Percentiles rank a stretch among this genome's conserved stretches.
phyloP scores from a whole-genome alignment of 2,113 vertebrate genomes.

The Argyrosomus japonicus region DNA sequence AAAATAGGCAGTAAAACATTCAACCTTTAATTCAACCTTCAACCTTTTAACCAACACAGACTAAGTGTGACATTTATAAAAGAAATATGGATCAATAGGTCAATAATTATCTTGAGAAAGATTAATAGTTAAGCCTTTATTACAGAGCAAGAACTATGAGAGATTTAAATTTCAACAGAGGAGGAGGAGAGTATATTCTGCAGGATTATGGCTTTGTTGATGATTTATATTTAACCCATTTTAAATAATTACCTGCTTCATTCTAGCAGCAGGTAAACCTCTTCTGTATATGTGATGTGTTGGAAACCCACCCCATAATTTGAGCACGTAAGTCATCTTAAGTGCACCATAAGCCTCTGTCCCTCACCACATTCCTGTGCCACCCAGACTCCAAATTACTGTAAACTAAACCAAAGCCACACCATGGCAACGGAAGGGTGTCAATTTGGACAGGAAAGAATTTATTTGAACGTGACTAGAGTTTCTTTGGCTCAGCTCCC shows the following conservation, averaged over 20 bases:
- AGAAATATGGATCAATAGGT: conserved; percentile 28
- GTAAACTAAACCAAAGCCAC: conserved; percentile 75
- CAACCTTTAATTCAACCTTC: neutral
- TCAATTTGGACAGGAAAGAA: conserved; percentile 80
- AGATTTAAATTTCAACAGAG: conserved; percentile 9
- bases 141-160: conserved; percentile 23
- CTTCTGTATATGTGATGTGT: conserved; percentile 39
- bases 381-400: conserved; percentile 80
- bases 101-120: conserved; percentile 22
- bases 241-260: conserved; percentile 46
- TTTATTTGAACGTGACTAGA: conserved; percentile 81
- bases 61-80: conserved; percentile 9
- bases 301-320: conserved; percentile 66
- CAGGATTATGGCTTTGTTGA: conserved; percentile 14
- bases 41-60: conserved; percentile 6
- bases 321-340: conserved; percentile 63
- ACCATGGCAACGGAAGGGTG: conserved; percentile 76
- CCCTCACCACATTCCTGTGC: conserved; percentile 75
- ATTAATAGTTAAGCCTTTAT: conserved; percentile 21
- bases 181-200: neutral
- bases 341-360: conserved; percentile 64
- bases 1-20: neutral
- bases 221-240: conserved; percentile 56
- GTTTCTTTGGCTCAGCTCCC: conserved; percentile 73
- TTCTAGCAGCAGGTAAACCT: conserved; percentile 53